Base-by-base conservation (phyloP, 2,888 invertebrate genomes). In the Drosophila nr. perissopoda region DNA sequence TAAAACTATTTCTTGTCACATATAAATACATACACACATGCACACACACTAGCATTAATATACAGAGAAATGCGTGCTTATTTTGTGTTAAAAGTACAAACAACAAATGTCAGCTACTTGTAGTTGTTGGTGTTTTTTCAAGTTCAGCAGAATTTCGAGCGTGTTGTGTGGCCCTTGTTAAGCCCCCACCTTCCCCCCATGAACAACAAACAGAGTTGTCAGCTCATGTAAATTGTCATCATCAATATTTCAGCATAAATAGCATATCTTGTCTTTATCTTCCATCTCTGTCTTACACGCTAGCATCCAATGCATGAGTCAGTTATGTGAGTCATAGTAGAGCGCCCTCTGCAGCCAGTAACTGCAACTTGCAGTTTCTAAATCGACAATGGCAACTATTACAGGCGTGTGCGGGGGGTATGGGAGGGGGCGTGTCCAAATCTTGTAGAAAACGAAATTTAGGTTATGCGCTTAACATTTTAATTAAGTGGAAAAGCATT, bases 401-500 rank as follows among this genome's bases (percentile, higher is more conserved):
- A 4, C 18, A 29, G n/a, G n/a, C 38, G 10, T 1, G 13, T 31
- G 66, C 27, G 2, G 21, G 0, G 4, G 40, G 11, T 31, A 13
- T n/a, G 4, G n/a, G 18, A 16, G 36, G 27, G 53, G n/a, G n/a
- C n/a, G 18, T n/a, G 13, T 4, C 36, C 13, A 27, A 57, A 57
- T 42, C 58, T 54, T 63, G 65, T 74, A 71, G 74, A 76, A 82
- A 89, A 79, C 34, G 74, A 91, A 89, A 89, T 87, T 87, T 83
- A 86, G 87, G 90, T 83, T 87, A 86, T 87, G 90, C 87, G 86
- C 89, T 74, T 70, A 90, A 90, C 87, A 83, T 87, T 87, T 87
- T 86, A 90, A 87, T 90, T 88, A 87, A 90, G 79, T 86, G 90
- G 89, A 87, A 87, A 90, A 83, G 81, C 86, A 87, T 88, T 83